A percentile compares a stretch with the other conserved stretches of the same genome.
phyloP scores from a whole-genome alignment of 2,888 invertebrate species.

The Nephrocerus scutellatus region DNA sequence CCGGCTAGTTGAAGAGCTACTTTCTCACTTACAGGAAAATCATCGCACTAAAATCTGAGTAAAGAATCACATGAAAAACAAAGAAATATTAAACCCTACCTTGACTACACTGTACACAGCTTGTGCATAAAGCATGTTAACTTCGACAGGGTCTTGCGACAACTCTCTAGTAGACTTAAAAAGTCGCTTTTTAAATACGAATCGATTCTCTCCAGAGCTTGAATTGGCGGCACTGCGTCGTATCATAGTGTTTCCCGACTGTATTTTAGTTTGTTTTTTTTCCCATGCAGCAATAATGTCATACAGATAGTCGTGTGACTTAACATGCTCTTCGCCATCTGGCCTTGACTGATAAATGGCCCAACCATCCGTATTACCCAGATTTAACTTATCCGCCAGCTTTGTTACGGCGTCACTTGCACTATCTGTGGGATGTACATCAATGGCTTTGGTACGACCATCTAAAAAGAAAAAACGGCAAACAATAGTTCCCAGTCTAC shows the following conservation, averaged over 20 bases:
- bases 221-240: conserved; percentile 60
- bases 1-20: conserved; percentile 91
- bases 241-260: conserved; percentile 50
- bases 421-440: conserved; percentile 91
- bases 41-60: conserved; percentile 63
- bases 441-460: conserved; percentile 89
- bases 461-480: conserved; percentile 93
- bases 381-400: conserved; percentile 79
- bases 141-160: conserved; percentile 92
- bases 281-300: conserved; percentile 95
- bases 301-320: conserved; percentile 85
- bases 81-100: too few species aligned
- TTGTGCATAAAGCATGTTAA: conserved; percentile 88
- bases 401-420: conserved; percentile 84
- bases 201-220: conserved; percentile 80
- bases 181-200: conserved; percentile 84
- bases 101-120: conserved; percentile 92
- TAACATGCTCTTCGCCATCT: conserved; percentile 82
- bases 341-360: conserved; percentile 86
- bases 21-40: conserved; percentile 91
- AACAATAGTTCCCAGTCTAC: conserved; percentile 82
- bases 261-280: conserved; percentile 57
- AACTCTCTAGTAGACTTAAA: conserved; percentile 83
- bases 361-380: conserved; percentile 85
- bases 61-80: conserved; percentile 19